phyloP scores from a whole-genome alignment of 2,888 invertebrate genomes.

The Carterocephalus palaemon region DNA sequence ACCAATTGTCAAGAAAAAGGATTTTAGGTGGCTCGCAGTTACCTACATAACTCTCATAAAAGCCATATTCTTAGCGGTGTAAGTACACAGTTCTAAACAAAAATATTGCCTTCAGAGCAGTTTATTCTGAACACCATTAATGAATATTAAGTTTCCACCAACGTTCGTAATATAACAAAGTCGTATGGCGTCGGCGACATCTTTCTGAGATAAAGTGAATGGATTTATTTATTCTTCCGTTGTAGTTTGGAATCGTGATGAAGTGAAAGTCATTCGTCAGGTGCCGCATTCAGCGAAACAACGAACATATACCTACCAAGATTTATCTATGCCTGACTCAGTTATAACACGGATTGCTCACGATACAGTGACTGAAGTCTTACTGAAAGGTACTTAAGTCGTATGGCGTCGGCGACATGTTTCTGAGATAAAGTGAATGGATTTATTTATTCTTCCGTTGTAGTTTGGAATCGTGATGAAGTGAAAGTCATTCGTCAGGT shows the following conservation, averaged over 20 bases:
- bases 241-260: constrained; percentile 11
- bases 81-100: too few species aligned
- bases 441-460: constrained; percentile 9
- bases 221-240: constrained; percentile 8
- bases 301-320: not conserved
- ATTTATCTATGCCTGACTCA: too few species aligned
- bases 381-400: constrained; percentile 27
- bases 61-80: too few species aligned
- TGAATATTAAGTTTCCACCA: constrained; percentile 68
- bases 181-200: constrained; percentile 42
- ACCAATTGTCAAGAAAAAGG: too few species aligned
- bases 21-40: too few species aligned
- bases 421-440: constrained; percentile 24
- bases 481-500: constrained; percentile 8
- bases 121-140: constrained; percentile 55
- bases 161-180: constrained; percentile 37
- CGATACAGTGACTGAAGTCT: constrained; percentile 33
- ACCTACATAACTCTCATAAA: too few species aligned
- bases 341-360: constrained; percentile 42
- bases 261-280: constrained; percentile 12
- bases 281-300: too few species aligned
- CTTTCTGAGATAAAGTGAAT: constrained; percentile 26
- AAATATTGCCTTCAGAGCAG: constrained; percentile 32
- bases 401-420: constrained; percentile 40
- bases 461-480: constrained; percentile 13